Evolutionary conservation across 1,140 invertebrate species (phyloP), one percentile per base, ranked within the genome.

Genomic region (Lordiphosa mommai): DNA sequence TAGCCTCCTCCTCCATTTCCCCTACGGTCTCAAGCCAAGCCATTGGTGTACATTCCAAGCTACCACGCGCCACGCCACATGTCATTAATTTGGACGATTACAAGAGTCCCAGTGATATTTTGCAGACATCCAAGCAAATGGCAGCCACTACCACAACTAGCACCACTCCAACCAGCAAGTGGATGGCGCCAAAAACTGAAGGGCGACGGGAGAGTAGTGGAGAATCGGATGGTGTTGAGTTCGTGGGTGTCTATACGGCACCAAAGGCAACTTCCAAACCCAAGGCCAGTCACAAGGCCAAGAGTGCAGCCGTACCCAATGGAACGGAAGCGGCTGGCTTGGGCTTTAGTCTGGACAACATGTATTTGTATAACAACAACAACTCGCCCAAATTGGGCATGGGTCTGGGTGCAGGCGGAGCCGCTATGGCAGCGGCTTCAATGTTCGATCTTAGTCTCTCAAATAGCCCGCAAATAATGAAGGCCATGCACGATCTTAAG

Each of bases 221-320:
- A 23, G 86, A 88, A 10, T 88, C 86, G 0, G 87, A 88, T 46
- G 77, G 80, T 16, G 87, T 88, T 6, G 87, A 88, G 47, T 70
- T 88, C 34, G 79, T 88, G 9, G 74, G 87, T 7, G 61, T 85
- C 5, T 87, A 52, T 61, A 71, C 80, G 4, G 79, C 85, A 9
- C 32, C 43, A 27, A 47, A 40, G 10, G 23, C 55, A 14, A 58
- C 59, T 20, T 1, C 34, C 4, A 36, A 29, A 13, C n/a, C 43
- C 3, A 80, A 76, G 27, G 6, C 53, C 7, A 72, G 43, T 34
- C 67, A 30, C 10, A 82, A 82, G 40, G 27, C 49, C 37, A 76
- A 50, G 41, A 60, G 38, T 12, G 30, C 46, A 1, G 50, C 43
- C 13, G 34, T 49, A n/a, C 48, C 3, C 4, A 43, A 43, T 43